Evolutionary conservation across 2,113 vertebrate species (phyloP).

Genomic region (Notiomystis cincta): DNA sequence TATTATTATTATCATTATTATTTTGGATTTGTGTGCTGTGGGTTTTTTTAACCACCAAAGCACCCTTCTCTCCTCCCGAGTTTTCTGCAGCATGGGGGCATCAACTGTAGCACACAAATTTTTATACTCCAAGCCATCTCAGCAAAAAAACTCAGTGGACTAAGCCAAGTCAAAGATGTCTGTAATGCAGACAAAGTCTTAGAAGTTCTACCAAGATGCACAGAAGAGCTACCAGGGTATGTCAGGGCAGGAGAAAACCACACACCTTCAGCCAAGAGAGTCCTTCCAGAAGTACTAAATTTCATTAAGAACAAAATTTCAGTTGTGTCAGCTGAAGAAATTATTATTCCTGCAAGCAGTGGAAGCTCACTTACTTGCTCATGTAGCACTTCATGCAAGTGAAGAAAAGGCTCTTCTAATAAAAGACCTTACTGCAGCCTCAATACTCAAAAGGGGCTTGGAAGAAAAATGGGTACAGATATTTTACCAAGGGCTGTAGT

Average conservation of each 20-base stretch:
- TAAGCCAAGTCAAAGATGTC: neutral
- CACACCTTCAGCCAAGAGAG: neutral
- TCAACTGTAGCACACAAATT: neutral
- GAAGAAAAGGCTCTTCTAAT: neutral
- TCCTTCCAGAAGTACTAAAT: neutral
- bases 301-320: neutral
- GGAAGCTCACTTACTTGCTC: neutral
- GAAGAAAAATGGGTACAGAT: neutral
- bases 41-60: neutral
- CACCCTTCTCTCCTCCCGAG: neutral
- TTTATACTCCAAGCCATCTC: neutral
- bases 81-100: neutral
- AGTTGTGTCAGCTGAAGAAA: neutral
- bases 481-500: neutral
- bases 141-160: neutral
- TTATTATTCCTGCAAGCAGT: neutral
- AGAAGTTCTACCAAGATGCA: neutral
- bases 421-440: neutral
- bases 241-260: neutral
- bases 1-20: too few relatives aligned
- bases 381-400: neutral
- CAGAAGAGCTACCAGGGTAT: neutral
- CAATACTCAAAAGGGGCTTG: neutral
- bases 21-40: neutral
- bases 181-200: neutral